phyloP scores from a whole-genome alignment of 2,797 vertebrate species.

The Amphiprion clarkii region DNA sequence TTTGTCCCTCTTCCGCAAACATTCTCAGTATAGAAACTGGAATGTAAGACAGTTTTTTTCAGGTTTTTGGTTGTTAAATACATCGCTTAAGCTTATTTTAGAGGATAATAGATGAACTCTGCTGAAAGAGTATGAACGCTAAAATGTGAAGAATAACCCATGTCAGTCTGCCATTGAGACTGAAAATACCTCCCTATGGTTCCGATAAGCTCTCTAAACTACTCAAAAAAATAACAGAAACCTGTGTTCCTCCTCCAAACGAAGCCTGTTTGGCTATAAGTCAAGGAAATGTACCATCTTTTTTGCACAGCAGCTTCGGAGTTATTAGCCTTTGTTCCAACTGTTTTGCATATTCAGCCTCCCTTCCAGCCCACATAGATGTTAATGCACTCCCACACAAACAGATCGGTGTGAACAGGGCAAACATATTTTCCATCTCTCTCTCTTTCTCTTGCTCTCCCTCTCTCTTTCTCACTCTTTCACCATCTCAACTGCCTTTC shows the following conservation, averaged over 20 bases:
- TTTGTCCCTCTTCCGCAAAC: conserved; percentile 15
- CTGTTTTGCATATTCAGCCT: conserved; percentile 87
- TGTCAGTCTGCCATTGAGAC: conserved; percentile 34
- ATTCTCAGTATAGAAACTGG: neutral
- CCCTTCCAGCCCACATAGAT: conserved; percentile 85
- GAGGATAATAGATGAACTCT: conserved; percentile 25
- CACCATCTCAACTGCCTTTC: conserved; percentile 55
- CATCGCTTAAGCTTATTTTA: conserved; percentile 9
- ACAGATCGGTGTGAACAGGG: conserved; percentile 87
- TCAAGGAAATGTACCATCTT: conserved; percentile 77
- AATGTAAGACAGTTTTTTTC: conserved; percentile 31
- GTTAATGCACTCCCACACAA: conserved; percentile 90
- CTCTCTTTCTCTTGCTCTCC: conserved; percentile 34
- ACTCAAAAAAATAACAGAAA: conserved; percentile 42
- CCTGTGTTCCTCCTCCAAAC: conserved; percentile 57
- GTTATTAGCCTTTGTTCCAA: conserved; percentile 85
- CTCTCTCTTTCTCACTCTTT: conserved; percentile 1
- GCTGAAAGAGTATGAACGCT: conserved; percentile 25
- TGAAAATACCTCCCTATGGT: conserved; percentile 34
- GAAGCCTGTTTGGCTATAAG: conserved; percentile 67
- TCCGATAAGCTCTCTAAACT: conserved; percentile 48
- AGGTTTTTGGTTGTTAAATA: conserved; percentile 14
- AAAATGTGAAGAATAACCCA: conserved; percentile 32
- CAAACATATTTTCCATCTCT: conserved; percentile 83
- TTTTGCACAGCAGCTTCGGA: conserved; percentile 75